These are phyloP conservation scores for Zaprionus vittiger DNA, from an alignment of 1,140 invertebrate species.

Conservation along the genomic window DNA sequence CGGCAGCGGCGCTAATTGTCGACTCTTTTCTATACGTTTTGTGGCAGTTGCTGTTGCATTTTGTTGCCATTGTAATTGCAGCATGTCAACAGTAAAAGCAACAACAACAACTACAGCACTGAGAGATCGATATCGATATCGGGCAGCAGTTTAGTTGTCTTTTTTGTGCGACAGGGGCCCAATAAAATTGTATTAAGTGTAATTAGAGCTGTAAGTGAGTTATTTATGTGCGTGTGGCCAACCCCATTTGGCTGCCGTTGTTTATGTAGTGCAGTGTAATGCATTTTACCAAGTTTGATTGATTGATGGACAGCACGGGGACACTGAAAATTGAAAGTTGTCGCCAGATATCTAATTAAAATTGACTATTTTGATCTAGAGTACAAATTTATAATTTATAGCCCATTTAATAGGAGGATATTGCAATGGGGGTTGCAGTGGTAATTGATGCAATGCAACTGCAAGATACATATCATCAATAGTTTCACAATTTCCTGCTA, in stretches of 20 bases:
- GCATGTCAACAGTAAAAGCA: conserved; percentile 60
- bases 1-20: conserved; percentile 62
- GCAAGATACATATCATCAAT: neutral
- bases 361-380: conserved; percentile 29
- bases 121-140: conserved; percentile 64
- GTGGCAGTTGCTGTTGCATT: conserved; percentile 60
- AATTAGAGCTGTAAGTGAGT: conserved; percentile 76
- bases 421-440: neutral
- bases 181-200: conserved; percentile 77
- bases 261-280: conserved; percentile 55
- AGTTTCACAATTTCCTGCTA: neutral
- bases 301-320: conserved; percentile 58
- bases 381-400: conserved; percentile 29
- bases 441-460: neutral
- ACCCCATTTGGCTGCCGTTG: conserved; percentile 25
- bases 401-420: neutral
- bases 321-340: conserved; percentile 60
- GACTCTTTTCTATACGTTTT: conserved; percentile 66
- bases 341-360: conserved; percentile 46
- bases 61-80: conserved; percentile 73
- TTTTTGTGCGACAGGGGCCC: conserved; percentile 31
- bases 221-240: conserved; percentile 65
- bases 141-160: conserved; percentile 28
- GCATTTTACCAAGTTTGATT: conserved; percentile 50
- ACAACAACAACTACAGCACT: conserved; percentile 5